These are phyloP conservation scores for Calcarius ornatus DNA, from an alignment of 2,113 vertebrate species.

Conservation along the genomic window DNA sequence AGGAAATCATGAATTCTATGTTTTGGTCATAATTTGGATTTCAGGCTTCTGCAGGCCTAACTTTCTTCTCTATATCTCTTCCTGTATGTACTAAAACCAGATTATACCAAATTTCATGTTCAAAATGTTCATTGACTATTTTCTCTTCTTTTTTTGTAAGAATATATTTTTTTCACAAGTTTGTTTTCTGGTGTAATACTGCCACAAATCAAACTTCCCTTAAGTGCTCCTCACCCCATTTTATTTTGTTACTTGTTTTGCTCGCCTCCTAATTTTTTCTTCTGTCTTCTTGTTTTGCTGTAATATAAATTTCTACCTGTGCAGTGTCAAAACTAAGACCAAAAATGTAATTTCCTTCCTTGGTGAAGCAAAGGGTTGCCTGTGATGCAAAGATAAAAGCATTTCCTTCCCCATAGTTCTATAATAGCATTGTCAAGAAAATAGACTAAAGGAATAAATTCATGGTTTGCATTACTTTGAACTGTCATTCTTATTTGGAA, in stretches of 20 bases:
- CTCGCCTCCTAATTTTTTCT: neutral
- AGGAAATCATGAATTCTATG: neutral
- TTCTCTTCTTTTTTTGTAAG: neutral
- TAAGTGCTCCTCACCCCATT: neutral
- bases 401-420: neutral
- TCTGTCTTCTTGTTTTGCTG: neutral
- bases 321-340: neutral
- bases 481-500: neutral
- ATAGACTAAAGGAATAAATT: neutral
- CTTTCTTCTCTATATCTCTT: neutral
- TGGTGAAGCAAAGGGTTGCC: neutral
- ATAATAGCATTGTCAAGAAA: neutral
- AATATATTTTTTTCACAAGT: neutral
- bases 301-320: neutral
- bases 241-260: neutral
- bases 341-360: neutral
- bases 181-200: neutral
- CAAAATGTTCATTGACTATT: neutral
- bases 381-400: neutral
- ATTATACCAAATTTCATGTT: neutral
- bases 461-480: neutral
- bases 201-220: neutral
- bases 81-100: neutral
- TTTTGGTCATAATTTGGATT: neutral
- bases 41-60: neutral